These are phyloP conservation scores for Fragum fragum DNA, from an alignment of 2,888 invertebrate species.

Conservation along the genomic window DNA sequence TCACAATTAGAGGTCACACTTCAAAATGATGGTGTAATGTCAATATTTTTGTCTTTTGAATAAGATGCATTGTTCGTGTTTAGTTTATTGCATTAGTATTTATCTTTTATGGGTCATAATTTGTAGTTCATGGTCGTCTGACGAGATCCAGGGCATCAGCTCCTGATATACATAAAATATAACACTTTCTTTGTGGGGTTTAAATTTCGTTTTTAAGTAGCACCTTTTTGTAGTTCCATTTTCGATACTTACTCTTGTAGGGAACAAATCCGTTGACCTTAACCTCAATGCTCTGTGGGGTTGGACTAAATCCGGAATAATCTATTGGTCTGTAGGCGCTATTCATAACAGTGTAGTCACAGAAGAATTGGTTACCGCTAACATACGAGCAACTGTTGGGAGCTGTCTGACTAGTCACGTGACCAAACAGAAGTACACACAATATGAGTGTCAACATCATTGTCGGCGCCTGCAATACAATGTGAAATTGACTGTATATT, in stretches of 20 bases:
- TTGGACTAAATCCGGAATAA: constrained; percentile 39
- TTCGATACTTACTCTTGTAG: constrained; percentile 20
- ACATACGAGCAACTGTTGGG: constrained; percentile 44
- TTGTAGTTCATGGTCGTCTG: too few relatives aligned
- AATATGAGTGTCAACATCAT: neutral
- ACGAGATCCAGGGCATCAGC: too few relatives aligned
- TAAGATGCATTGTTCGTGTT: too few relatives aligned
- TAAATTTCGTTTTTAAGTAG: too few relatives aligned
- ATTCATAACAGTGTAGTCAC: constrained; percentile 54
- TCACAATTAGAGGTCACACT: too few relatives aligned
- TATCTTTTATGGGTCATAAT: too few relatives aligned
- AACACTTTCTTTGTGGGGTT: too few relatives aligned
- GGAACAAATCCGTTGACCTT: constrained; percentile 41
- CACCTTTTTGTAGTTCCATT: too few relatives aligned
- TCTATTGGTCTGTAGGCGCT: constrained; percentile 44
- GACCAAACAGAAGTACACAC: neutral
- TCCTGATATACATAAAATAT: too few relatives aligned
- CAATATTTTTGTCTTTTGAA: too few relatives aligned
- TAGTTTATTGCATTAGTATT: too few relatives aligned
- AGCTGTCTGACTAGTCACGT: constrained; percentile 26
- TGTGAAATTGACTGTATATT: neutral
- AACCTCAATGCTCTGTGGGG: constrained; percentile 47
- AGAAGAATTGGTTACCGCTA: constrained; percentile 36
- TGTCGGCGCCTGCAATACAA: neutral
- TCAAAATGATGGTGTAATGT: too few relatives aligned